Evolutionary conservation across 2,797 vertebrate species (phyloP).

Genomic region (Intellagama lesueurii): DNA sequence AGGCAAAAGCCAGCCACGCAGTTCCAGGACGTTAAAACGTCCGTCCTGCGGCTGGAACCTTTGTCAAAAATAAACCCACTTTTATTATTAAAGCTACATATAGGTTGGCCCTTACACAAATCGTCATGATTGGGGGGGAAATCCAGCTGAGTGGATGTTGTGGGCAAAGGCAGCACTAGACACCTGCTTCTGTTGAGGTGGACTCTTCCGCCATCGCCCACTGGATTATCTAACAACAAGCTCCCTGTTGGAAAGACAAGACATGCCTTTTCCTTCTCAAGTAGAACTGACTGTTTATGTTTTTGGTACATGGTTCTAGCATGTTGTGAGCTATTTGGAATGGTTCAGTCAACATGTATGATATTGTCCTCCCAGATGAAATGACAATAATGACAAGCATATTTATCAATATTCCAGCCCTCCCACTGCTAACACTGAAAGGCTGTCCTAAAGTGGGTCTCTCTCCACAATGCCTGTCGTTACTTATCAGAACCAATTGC

Average conservation of each 20-base stretch:
- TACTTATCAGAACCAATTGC: not conserved
- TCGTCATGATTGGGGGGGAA: not conserved
- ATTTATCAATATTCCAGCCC: not conserved
- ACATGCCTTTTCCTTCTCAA: too few relatives aligned
- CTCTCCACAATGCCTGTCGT: not conserved
- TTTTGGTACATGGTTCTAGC: not conserved
- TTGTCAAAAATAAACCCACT: too few relatives aligned
- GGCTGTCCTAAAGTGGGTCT: not conserved
- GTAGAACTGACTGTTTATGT: too few relatives aligned
- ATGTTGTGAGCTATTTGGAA: not conserved
- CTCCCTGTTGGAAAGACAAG: not conserved
- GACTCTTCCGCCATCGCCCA: too few relatives aligned
- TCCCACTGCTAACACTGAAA: too few relatives aligned
- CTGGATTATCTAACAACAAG: not conserved
- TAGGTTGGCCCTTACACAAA: not conserved
- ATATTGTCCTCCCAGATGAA: too few relatives aligned
- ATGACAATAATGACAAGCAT: too few relatives aligned
- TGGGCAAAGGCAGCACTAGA: not conserved
- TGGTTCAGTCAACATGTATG: too few relatives aligned
- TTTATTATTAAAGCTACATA: not conserved
- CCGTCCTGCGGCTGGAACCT: too few relatives aligned
- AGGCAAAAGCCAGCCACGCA: too few relatives aligned
- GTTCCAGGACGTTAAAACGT: too few relatives aligned
- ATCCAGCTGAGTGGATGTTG: not conserved
- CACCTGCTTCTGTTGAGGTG: not conserved